Percentiles rank a stretch among this genome's conserved stretches.
Conservation (phyloP, 2,797 vertebrate genomes). For the Tiaroga cobitis region DNA sequence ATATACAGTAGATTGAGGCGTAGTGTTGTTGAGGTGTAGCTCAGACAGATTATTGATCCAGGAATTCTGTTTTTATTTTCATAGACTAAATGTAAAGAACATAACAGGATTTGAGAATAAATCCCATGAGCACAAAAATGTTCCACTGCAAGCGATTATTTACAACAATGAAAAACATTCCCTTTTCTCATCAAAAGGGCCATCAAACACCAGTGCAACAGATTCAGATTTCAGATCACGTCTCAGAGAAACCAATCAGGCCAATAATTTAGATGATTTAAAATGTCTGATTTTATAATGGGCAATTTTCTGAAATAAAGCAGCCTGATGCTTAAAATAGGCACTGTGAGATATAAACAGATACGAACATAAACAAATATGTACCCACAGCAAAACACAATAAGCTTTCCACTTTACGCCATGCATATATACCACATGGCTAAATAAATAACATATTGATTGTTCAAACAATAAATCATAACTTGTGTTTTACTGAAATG, state of each 20-base stretch:
- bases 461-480: constrained; percentile 49
- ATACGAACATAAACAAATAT: constrained; percentile 61
- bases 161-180: constrained; percentile 75
- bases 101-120: constrained; percentile 89
- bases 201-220: constrained; percentile 50
- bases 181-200: constrained; percentile 73
- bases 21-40: background rate
- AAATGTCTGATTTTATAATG: constrained; percentile 56
- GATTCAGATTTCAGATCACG: constrained; percentile 36
- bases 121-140: constrained; percentile 86
- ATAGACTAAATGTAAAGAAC: constrained; percentile 85
- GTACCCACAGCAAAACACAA: constrained; percentile 50
- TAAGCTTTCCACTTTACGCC: constrained; percentile 64
- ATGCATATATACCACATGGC: constrained; percentile 63
- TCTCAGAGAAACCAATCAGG: constrained; percentile 30
- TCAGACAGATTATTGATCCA: constrained; percentile 70
- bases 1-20: background rate
- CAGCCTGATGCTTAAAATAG: constrained; percentile 60
- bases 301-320: constrained; percentile 46
- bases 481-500: constrained; percentile 38
- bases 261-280: constrained; percentile 27
- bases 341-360: constrained; percentile 64
- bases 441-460: constrained; percentile 60
- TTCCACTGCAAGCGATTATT: constrained; percentile 83
- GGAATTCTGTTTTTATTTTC: constrained; percentile 80